Evolutionary conservation across 1,140 invertebrate genomes (phyloP), one percentile per base, ranked within the genome.

Genomic region (Drosophila busckii): DNA sequence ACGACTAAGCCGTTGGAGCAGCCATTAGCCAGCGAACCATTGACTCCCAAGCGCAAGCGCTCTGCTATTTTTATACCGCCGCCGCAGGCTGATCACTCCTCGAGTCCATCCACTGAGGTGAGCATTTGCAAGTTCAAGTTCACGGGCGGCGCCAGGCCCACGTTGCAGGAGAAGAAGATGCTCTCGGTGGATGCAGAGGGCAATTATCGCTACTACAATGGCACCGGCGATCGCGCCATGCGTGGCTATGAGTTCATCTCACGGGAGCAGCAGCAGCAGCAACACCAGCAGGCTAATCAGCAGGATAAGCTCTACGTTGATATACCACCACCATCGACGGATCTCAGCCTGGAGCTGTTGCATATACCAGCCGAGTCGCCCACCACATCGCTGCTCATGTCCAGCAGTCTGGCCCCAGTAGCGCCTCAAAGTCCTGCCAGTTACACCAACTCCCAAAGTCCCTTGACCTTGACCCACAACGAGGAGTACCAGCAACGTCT

Each of bases 111-210:
- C 0, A 93, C 93, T 0, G 93, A 94, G 86, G 93, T 94, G 28
- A 96, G 94, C 86, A 97, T 96, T 80, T 96, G 95, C 84, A 97
- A 96, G 80, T 97, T 97, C 75, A 97, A 97, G 84, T 96, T 97
- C 80, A 96, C 95, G 0, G 95, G 94, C 2, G 95, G 95, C 0
- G 93, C 94, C 16, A 94, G 95, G 54, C 95, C 95, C 0, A 93
- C 92, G 34, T 85, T 96, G 17, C 94, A 96, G 85, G 95, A 97
- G 70, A 96, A 96, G 88, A 96, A 96, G 86, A 96, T 95, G 90
- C 88, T 96, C 0, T 95, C 94, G 0, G 94, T 96, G 1, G 94
- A 95, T 83, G 93, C 94, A 0, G 94, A 93, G 2, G 94, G 94
- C 0, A 95, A 95, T 71, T 95, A 95, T 71, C 89, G 94, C 9